phyloP scores from a whole-genome alignment of 2,113 vertebrate genomes.

The Seriola quinqueradiata region DNA sequence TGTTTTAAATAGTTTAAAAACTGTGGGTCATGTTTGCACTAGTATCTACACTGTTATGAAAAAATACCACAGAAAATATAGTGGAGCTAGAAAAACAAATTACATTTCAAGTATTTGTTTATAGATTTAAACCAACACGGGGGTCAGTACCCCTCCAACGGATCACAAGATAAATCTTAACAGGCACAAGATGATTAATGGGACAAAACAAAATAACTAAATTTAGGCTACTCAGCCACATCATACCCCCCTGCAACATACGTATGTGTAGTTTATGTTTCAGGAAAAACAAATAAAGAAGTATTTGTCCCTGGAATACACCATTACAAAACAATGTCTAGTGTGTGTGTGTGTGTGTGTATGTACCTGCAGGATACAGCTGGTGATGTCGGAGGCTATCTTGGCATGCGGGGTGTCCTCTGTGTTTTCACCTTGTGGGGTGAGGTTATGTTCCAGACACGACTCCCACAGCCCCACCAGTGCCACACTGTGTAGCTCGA shows the following conservation, averaged over 20 bases:
- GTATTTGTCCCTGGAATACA: background rate
- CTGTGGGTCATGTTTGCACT: background rate
- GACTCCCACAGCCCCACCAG: conserved; percentile 96
- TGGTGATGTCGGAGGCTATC: conserved; percentile 97
- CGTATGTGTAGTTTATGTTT: conserved; percentile 13
- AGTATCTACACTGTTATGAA: background rate
- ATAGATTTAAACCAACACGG: background rate
- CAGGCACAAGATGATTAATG: background rate
- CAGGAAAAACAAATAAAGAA: background rate
- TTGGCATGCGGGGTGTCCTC: conserved; percentile 96
- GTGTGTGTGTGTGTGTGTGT: background rate
- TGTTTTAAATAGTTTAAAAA: background rate
- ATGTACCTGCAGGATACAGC: conserved; percentile 96
- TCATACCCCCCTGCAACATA: background rate
- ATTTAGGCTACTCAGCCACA: background rate
- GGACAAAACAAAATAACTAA: background rate
- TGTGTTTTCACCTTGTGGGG: conserved; percentile 84
- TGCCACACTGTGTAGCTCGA: conserved; percentile 89
- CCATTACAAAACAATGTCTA: background rate
- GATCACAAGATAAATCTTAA: background rate
- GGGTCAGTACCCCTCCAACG: background rate
- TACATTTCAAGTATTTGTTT: background rate
- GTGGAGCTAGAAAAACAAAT: background rate
- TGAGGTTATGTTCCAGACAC: conserved; percentile 93
- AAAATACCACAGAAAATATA: background rate